phyloP scores from a whole-genome alignment of 1,140 invertebrate species.

The Sarcophaga peregrina region DNA sequence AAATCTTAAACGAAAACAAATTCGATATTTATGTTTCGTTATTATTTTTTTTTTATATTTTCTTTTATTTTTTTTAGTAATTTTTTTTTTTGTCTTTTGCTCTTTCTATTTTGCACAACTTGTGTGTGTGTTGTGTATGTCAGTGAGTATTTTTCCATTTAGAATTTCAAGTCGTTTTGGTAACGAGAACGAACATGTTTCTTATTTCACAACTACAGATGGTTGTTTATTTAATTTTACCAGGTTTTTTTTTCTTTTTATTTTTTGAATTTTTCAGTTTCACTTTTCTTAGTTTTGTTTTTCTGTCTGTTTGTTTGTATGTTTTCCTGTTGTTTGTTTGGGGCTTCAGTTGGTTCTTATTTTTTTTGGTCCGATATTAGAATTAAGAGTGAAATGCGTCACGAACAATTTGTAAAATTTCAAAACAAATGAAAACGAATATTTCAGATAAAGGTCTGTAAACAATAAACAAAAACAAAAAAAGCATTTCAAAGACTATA shows the following conservation, averaged over 20 bases:
- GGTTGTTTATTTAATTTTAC: background rate
- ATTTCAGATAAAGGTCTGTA: background rate
- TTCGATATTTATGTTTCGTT: background rate
- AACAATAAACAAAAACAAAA: background rate
- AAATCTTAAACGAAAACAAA: background rate
- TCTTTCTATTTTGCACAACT: background rate
- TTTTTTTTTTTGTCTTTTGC: background rate
- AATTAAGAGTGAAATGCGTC: background rate
- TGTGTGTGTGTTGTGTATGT: too few species aligned
- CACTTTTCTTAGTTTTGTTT: too few species aligned
- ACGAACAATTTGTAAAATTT: constrained; percentile 10
- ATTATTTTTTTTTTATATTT: background rate
- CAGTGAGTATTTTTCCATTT: constrained; percentile 4
- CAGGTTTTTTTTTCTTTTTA: too few species aligned
- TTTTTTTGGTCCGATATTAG: too few species aligned
- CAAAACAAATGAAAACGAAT: constrained; percentile 11
- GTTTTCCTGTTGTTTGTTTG: too few species aligned
- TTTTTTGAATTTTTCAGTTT: too few species aligned
- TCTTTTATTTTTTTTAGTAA: background rate
- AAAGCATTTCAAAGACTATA: background rate
- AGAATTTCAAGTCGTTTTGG: background rate
- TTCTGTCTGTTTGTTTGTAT: too few species aligned
- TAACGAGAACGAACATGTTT: background rate
- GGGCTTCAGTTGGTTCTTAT: too few species aligned
- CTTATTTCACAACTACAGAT: background rate